These are phyloP conservation scores for Drosophila bunnanda DNA, from an alignment of 2,888 invertebrate species.

Conservation along the genomic window DNA sequence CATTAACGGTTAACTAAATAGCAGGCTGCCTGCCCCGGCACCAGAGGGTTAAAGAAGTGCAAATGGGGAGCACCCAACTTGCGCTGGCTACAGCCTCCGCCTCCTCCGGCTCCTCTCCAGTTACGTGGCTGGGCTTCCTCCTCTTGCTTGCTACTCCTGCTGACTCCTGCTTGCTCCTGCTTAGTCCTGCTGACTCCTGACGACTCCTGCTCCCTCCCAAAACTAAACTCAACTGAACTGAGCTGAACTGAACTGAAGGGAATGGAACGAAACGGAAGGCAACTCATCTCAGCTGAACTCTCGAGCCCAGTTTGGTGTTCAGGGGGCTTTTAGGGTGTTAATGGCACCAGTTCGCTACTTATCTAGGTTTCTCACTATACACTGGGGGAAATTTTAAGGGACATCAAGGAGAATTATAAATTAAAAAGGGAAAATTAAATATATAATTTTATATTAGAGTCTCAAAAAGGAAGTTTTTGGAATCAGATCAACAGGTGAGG, in stretches of 20 bases:
- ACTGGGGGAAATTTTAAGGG: background rate
- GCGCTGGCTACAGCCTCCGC: conserved; percentile 22
- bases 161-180: background rate
- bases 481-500: background rate
- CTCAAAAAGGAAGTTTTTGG: background rate
- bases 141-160: background rate
- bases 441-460: background rate
- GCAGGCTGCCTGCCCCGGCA: conserved; percentile 28
- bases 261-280: background rate
- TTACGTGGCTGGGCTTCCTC: conserved; percentile 10
- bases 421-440: background rate
- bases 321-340: conserved; percentile 12
- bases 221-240: conserved; percentile 21
- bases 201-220: conserved; percentile 25
- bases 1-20: conserved; percentile 78
- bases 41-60: conserved; percentile 28
- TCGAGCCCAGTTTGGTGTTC: conserved; percentile 8
- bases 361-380: conserved; percentile 12
- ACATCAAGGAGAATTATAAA: too few species aligned
- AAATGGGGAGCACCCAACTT: conserved; percentile 19
- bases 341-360: conserved; percentile 32
- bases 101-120: background rate
- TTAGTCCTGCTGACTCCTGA: background rate
- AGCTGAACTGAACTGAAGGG: conserved; percentile 16
- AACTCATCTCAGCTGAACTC: conserved; percentile 11